Percentiles rank a stretch among this genome's conserved stretches.
These are phyloP conservation scores for Bactericera cockerelli DNA, from an alignment of 1,140 invertebrate species.

Conservation along the genomic window DNA sequence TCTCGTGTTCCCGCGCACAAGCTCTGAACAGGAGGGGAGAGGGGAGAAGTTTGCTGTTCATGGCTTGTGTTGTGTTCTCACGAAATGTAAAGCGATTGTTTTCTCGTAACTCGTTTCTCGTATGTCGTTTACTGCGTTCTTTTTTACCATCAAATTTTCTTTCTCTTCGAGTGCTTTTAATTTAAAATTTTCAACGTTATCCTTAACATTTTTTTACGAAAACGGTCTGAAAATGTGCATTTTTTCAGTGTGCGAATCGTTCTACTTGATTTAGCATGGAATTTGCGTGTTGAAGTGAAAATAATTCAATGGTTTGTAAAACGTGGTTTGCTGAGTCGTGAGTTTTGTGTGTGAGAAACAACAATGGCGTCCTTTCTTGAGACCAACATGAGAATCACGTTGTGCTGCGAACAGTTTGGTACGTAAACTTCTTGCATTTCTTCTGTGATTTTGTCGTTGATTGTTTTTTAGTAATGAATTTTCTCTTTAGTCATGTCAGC, in stretches of 20 bases:
- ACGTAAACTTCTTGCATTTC: neutral
- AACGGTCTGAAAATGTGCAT: too few species aligned
- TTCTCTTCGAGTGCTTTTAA: too few species aligned
- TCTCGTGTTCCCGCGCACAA: slow-evolving; percentile 1
- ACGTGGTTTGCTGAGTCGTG: too few species aligned
- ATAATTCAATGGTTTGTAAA: too few species aligned
- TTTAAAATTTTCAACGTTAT: too few species aligned
- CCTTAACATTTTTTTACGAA: too few species aligned
- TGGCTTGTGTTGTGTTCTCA: neutral
- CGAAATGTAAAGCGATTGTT: neutral
- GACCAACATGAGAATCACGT: neutral
- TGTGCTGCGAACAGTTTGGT: neutral
- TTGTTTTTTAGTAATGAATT: too few species aligned
- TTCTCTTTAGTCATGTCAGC: too few species aligned
- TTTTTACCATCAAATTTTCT: neutral
- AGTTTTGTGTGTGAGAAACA: neutral
- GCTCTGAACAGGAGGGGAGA: neutral
- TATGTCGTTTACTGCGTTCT: neutral
- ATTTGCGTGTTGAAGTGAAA: too few species aligned
- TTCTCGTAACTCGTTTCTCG: neutral
- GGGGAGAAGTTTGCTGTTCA: neutral
- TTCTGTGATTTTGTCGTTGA: too few species aligned
- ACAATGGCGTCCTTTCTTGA: slow-evolving; percentile 1
- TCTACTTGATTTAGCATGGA: too few species aligned
- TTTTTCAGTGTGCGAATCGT: too few species aligned